Conservation (phyloP, 2,888 invertebrate genomes). For the Agrochola litura region DNA sequence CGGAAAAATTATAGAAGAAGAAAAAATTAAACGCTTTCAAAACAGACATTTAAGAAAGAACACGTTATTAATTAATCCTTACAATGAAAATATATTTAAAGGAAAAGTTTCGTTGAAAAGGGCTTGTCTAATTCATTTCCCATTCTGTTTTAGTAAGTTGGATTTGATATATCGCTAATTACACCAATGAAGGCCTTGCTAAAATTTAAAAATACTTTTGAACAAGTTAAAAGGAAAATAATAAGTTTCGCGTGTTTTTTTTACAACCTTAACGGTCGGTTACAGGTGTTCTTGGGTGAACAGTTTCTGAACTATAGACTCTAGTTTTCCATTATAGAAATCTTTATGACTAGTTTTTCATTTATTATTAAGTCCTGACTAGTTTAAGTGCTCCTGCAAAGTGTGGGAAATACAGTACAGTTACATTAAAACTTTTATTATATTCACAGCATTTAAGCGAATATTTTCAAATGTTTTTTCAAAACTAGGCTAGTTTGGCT, state of each 20-base stretch:
- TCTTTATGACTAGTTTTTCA: neutral
- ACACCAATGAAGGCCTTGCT: conserved; percentile 5
- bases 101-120: conserved; percentile 52
- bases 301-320: conserved; percentile 13
- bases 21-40: conserved; percentile 74
- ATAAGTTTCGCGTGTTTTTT: neutral
- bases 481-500: conserved; percentile 27
- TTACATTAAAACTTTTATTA: neutral
- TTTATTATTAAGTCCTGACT: neutral
- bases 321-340: neutral
- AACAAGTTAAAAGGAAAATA: neutral
- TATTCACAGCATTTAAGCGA: neutral
- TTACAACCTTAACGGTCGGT: neutral
- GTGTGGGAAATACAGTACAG: neutral
- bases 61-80: conserved; percentile 79
- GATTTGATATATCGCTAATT: conserved; percentile 46
- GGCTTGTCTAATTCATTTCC: conserved; percentile 30
- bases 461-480: conserved; percentile 38
- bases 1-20: conserved; percentile 77
- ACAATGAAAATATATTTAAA: conserved; percentile 76
- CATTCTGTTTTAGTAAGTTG: conserved; percentile 38
- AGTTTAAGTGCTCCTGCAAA: neutral
- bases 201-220: neutral
- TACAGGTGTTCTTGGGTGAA: conserved; percentile 17
- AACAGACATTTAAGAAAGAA: conserved; percentile 75